Base-by-base conservation (phyloP, 2,888 invertebrate species). In the Ornithoptera alexandrae region DNA sequence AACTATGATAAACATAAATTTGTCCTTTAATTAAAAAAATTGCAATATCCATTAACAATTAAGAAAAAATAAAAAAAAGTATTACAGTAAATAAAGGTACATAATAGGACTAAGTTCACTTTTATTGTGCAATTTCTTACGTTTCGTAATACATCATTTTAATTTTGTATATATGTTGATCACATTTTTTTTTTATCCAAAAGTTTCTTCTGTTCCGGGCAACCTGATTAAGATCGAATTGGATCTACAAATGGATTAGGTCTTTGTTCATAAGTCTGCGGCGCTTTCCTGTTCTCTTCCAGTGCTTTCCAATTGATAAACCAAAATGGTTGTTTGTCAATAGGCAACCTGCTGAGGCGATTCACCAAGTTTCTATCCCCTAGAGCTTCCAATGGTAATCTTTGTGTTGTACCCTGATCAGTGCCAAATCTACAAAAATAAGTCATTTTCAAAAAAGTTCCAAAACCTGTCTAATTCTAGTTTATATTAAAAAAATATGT, bases 311-410 rank as follows among this genome's bases (percentile, higher is more conserved):
- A 93, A 79, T 95, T 95, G 30, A 95, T 73, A 65, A 93, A 93
- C 95, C 95, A 95, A 82, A 94, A 95, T 0, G 95, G 95, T 77
- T 93, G 92, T 63, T 93, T 89, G 59, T 95, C 94, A 65, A 87
- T 78, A 0, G 95, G 95, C 89, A 94, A 88, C n/a, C 86, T 81
- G 71, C 90, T 93, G 20, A 95, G 83, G 68, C 93, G 84, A 67
- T 94, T 88, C 0, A 95, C 89, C n/a, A 94, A 81, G 36, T 91
- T 84, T 56, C 78, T 80, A 75, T 95, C 94, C 6, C 94, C 94
- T 8, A 70, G 24, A 24, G 70, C 70, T 18, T 70, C 66, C 0
- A 70, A 18, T 0, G 70, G 70, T 30, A 70, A 15, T 20, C 59
- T 59, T 39, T 66, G 53, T 56, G 63, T 59, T 17, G 67, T 62